Conservation (phyloP, 1,140 invertebrate species). For the Brachionus rubens region DNA sequence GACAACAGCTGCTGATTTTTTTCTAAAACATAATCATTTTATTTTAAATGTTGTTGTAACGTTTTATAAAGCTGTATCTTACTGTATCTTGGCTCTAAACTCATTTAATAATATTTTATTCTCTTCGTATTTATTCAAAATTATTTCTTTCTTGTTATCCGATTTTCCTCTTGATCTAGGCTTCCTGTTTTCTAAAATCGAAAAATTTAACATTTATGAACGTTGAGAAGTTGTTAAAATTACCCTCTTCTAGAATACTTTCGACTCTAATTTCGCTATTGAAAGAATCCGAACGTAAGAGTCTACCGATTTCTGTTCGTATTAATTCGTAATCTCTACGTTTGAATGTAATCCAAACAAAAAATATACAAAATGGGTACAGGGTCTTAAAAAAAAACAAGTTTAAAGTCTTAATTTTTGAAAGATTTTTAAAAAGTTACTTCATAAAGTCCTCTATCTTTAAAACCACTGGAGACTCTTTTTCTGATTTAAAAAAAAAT, state of each 20-base stretch:
- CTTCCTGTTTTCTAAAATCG: conserved; percentile 5
- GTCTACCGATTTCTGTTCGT: conserved; percentile 57
- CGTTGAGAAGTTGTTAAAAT: not conserved
- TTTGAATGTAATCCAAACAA: conserved; percentile 58
- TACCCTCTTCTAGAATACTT: conserved; percentile 52
- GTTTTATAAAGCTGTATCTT: no score
- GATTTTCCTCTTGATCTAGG: not conserved
- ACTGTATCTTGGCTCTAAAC: conserved; percentile 34
- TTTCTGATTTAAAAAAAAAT: conserved; percentile 51
- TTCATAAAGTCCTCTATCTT: conserved; percentile 57
- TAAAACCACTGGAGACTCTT: conserved; percentile 56
- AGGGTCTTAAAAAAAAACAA: conserved; percentile 51
- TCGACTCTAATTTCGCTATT: conserved; percentile 57
- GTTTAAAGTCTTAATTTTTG: not conserved
- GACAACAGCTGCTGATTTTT: conserved; percentile 29
- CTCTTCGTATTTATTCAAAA: conserved; percentile 18
- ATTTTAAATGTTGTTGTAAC: not conserved
- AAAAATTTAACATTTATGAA: not conserved
- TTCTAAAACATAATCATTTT: not conserved
- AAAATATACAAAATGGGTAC: conserved; percentile 56
- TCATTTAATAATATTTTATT: conserved; percentile 25
- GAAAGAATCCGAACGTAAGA: conserved; percentile 57
- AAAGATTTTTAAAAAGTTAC: conserved; percentile 47
- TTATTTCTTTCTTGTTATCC: conserved; percentile 18
- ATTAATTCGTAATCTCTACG: conserved; percentile 56